These are phyloP conservation scores for Aspidiotus rigidus DNA, from an alignment of 2,888 invertebrate species.

Conservation along the genomic window DNA sequence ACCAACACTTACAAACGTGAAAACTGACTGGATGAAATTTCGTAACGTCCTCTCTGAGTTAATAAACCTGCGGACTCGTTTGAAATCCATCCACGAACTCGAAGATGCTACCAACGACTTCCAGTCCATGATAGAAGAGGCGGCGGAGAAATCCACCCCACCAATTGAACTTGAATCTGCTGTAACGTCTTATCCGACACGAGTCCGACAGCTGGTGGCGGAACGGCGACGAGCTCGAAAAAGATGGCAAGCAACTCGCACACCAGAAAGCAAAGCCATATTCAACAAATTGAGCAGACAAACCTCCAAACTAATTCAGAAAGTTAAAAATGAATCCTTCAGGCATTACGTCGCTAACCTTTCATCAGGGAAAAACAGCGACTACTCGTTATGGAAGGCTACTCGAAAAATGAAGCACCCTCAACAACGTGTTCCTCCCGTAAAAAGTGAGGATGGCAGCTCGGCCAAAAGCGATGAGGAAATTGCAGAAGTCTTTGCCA, in stretches of 20 bases:
- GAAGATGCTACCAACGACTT: not conserved
- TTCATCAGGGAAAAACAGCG: conserved; percentile 10
- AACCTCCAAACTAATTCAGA: not conserved
- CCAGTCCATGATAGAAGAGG: not conserved
- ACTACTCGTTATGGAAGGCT: conserved; percentile 39
- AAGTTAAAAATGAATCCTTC: not conserved
- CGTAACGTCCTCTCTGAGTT: too few relatives aligned
- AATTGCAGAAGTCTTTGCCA: conserved; percentile 37
- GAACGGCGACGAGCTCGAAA: conserved; percentile 3
- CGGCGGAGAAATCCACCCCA: conserved; percentile 1
- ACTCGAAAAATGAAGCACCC: conserved; percentile 36
- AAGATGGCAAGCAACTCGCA: conserved; percentile 6
- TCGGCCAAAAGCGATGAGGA: conserved; percentile 37
- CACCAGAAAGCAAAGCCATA: not conserved
- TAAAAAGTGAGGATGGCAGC: conserved; percentile 34
- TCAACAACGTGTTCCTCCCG: conserved; percentile 33
- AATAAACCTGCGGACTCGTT: too few relatives aligned
- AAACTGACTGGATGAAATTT: too few relatives aligned
- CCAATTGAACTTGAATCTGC: not conserved
- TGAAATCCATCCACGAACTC: too few relatives aligned
- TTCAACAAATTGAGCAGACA: conserved; percentile 3
- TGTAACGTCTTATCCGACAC: not conserved
- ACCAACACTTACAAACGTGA: too few relatives aligned
- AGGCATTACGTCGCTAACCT: not conserved
- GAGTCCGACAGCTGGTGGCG: not conserved